Conservation (phyloP, 2,797 vertebrate genomes). For the Neosalanx taihuensis region DNA sequence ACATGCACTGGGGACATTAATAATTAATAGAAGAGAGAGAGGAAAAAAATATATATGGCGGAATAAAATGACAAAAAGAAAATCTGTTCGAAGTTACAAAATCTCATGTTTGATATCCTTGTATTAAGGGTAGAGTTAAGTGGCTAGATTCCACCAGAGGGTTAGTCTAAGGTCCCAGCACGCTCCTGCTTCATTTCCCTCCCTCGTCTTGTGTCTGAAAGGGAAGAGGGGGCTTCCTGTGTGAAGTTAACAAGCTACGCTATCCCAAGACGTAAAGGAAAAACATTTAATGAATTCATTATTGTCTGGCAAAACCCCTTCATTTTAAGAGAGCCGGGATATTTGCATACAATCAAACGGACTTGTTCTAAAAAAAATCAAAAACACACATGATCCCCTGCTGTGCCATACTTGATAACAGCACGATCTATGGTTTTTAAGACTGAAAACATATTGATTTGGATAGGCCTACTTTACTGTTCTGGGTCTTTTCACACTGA, state of each 20-base stretch:
- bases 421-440: too few species aligned
- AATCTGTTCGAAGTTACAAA: constrained; percentile 43
- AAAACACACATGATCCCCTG: not conserved
- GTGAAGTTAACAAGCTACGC: constrained; percentile 26
- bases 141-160: constrained; percentile 18
- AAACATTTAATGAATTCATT: not conserved
- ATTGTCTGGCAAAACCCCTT: not conserved
- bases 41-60: constrained; percentile 39
- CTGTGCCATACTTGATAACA: too few species aligned
- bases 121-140: constrained; percentile 42
- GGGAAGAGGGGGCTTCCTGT: constrained; percentile 15
- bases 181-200: constrained; percentile 9
- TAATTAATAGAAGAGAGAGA: constrained; percentile 44
- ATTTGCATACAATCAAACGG: constrained; percentile 9
- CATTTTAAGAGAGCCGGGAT: not conserved
- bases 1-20: constrained; percentile 49
- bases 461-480: too few species aligned
- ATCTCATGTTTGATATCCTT: constrained; percentile 44
- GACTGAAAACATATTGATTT: too few species aligned
- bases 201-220: constrained; percentile 17
- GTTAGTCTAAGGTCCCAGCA: constrained; percentile 9
- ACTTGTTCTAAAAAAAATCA: not conserved
- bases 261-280: not conserved
- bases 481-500: not conserved
- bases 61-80: constrained; percentile 24